These are phyloP conservation scores for Macrotus californicus DNA, from an alignment of 2,113 vertebrate genomes.

Conservation along the genomic window DNA sequence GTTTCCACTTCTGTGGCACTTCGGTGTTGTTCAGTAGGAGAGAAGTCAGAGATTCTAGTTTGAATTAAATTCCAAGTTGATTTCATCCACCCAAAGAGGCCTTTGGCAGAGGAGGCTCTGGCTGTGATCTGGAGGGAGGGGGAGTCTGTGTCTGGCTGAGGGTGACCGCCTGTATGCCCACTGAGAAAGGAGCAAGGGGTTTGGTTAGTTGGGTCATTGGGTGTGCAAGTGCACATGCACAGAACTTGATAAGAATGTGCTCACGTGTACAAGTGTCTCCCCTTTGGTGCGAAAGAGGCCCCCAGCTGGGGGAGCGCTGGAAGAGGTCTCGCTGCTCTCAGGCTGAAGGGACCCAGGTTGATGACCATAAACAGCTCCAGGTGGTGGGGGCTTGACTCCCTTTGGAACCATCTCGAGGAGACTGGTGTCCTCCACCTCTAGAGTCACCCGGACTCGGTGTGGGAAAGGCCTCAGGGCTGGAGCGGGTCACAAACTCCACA, in stretches of 20 bases:
- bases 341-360: background rate
- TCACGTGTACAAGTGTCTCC: background rate
- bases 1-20: background rate
- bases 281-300: background rate
- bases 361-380: too few species aligned
- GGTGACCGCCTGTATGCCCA: fast-evolving
- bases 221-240: background rate
- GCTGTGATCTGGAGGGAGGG: background rate
- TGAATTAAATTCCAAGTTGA: background rate
- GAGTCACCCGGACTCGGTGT: background rate
- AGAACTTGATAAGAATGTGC: background rate
- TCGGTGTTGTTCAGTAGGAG: background rate
- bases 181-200: background rate
- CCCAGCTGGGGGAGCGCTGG: background rate
- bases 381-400: background rate
- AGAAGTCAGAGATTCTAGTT: background rate
- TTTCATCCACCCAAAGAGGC: background rate
- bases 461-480: background rate
- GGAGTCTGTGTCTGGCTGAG: background rate
- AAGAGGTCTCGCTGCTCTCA: background rate
- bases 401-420: background rate
- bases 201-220: background rate
- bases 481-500: background rate
- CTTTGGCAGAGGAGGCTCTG: background rate
- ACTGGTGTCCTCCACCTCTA: background rate